Conservation (phyloP, 2,888 invertebrate genomes). For the Salticus scenicus region DNA sequence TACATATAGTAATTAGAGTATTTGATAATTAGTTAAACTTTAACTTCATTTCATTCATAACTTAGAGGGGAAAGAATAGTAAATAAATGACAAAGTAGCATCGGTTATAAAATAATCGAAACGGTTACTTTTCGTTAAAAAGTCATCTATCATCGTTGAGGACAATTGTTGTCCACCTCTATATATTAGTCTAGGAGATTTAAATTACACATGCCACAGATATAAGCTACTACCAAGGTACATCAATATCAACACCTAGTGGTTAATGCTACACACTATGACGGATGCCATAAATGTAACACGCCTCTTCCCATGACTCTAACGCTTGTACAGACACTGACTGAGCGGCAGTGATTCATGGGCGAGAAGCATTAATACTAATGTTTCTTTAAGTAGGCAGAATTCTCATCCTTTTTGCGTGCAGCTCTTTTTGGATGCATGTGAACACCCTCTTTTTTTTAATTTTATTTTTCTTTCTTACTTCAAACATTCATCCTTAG, state of each 20-base stretch:
- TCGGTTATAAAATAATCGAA: too few relatives aligned
- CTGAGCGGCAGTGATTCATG: conserved; percentile 27
- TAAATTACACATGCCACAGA: neutral
- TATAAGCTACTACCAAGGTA: neutral
- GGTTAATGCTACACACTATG: neutral
- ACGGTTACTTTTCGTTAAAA: neutral
- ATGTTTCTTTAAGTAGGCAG: conserved; percentile 61
- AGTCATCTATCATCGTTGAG: neutral
- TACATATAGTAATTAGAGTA: too few relatives aligned
- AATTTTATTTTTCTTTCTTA: conserved; percentile 4
- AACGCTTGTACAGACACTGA: neutral
- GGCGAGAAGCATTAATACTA: conserved; percentile 49
- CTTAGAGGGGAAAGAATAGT: too few relatives aligned
- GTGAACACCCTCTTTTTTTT: conserved; percentile 7
- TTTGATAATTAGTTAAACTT: too few relatives aligned
- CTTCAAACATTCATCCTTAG: neutral
- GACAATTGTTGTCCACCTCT: neutral
- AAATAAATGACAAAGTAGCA: too few relatives aligned
- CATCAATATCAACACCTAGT: conserved; percentile 17
- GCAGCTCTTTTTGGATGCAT: conserved; percentile 22
- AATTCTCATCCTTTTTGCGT: conserved; percentile 60
- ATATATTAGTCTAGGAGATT: neutral
- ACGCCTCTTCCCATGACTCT: neutral
- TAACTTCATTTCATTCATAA: too few relatives aligned
- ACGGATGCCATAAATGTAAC: neutral